A percentile compares a stretch with the other conserved stretches of the same genome.
phyloP scores from a whole-genome alignment of 2,113 vertebrate species.

The Catharus bicknelli region DNA sequence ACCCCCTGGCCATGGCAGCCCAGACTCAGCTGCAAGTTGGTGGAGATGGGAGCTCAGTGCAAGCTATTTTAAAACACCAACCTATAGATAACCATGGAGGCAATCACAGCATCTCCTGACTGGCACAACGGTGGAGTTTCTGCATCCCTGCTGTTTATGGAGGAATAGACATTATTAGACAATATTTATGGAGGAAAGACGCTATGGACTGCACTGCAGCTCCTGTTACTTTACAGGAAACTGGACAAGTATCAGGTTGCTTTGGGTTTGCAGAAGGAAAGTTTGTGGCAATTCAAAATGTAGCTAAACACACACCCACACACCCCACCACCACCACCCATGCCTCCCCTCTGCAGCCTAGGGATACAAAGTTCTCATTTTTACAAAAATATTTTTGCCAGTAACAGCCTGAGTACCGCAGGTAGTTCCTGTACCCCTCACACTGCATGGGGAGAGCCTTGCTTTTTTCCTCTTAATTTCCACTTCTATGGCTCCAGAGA shows the following conservation, averaged over 20 bases:
- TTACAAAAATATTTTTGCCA: not conserved
- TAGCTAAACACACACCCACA: not conserved
- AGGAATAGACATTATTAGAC: not conserved
- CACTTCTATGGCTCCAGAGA: not conserved
- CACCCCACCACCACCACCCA: too few species aligned
- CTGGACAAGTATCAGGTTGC: not conserved
- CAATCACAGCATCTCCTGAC: not conserved
- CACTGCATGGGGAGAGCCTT: accelerated
- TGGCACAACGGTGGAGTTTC: not conserved
- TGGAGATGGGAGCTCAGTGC: not conserved
- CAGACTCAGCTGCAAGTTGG: not conserved
- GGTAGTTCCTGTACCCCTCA: accelerated
- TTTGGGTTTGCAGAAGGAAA: not conserved
- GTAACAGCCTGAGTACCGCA: not conserved
- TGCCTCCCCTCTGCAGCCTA: accelerated
- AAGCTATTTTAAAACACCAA: not conserved
- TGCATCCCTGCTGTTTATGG: not conserved
- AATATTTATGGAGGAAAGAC: not conserved
- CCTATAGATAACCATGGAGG: not conserved
- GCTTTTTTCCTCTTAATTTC: not conserved
- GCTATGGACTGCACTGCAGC: accelerated
- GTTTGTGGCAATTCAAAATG: not conserved
- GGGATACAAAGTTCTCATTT: not conserved
- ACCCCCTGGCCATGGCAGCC: not conserved
- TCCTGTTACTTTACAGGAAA: not conserved